phyloP scores from a whole-genome alignment of 2,113 vertebrate species.

The Neolamprologus caudopunctatus region DNA sequence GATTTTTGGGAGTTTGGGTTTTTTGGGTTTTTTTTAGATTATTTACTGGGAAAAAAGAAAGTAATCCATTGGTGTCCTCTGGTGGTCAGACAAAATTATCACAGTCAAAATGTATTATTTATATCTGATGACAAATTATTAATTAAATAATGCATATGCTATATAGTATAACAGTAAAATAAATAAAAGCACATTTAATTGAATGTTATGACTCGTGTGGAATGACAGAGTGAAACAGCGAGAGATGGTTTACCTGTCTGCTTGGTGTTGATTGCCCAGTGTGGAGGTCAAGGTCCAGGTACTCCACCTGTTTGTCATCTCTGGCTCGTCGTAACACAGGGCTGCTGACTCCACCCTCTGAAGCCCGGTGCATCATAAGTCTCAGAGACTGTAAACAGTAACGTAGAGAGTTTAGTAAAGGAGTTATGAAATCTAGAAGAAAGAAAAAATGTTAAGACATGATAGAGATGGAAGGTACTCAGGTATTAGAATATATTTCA shows the following conservation, averaged over 20 bases:
- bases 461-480: background rate
- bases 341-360: slow-evolving; percentile 79
- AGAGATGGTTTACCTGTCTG: slow-evolving; percentile 69
- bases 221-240: background rate
- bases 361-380: slow-evolving; percentile 55
- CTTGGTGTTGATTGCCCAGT: slow-evolving; percentile 80
- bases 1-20: background rate
- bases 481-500: background rate
- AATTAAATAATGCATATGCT: background rate
- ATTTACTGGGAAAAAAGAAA: background rate
- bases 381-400: slow-evolving; percentile 47
- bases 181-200: background rate
- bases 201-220: background rate
- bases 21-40: background rate
- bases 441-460: background rate
- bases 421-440: background rate
- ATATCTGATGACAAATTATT: background rate
- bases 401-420: background rate
- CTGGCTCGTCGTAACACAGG: slow-evolving; percentile 75
- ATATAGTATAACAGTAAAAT: background rate
- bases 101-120: background rate
- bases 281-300: slow-evolving; percentile 87
- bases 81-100: background rate
- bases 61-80: background rate
- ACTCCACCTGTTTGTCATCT: slow-evolving; percentile 86